A percentile compares a stretch with the other conserved stretches of the same genome.
These are phyloP conservation scores for Glareola pratincola DNA, from an alignment of 2,113 vertebrate species.

Conservation along the genomic window DNA sequence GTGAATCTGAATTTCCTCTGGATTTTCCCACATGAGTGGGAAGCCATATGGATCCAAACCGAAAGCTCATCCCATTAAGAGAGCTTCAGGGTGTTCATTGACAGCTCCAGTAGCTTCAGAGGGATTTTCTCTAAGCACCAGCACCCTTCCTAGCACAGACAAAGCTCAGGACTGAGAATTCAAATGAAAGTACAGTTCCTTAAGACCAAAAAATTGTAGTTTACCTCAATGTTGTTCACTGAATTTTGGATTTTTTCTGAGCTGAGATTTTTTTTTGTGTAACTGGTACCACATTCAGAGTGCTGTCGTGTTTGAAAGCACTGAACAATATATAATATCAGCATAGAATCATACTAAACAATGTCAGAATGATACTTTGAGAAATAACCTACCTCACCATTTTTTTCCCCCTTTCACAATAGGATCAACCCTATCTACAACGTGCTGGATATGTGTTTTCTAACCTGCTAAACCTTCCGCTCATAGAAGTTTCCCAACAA, in stretches of 20 bases:
- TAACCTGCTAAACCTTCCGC: not conserved
- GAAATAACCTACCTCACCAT: not conserved
- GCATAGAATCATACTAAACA: not conserved
- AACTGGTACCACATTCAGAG: not conserved
- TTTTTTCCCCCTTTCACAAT: not conserved
- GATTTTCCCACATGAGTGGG: not conserved
- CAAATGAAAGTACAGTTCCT: not conserved
- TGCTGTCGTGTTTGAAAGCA: not conserved
- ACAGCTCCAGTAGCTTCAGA: not conserved
- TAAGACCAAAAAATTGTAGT: not conserved
- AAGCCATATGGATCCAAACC: not conserved
- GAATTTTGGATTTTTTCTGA: not conserved
- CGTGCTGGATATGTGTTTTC: not conserved
- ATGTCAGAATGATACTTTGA: not conserved
- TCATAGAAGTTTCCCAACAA: not conserved
- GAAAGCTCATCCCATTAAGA: not conserved
- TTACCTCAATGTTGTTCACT: not conserved
- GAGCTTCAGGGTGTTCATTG: not conserved
- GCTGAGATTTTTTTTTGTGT: not conserved
- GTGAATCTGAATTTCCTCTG: not conserved
- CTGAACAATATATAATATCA: not conserved
- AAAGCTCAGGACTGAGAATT: not conserved
- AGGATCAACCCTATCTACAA: not conserved
- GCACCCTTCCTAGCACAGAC: not conserved
- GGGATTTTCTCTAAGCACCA: not conserved